These are phyloP conservation scores for Progne subis DNA, from an alignment of 2,113 vertebrate species.

Conservation along the genomic window DNA sequence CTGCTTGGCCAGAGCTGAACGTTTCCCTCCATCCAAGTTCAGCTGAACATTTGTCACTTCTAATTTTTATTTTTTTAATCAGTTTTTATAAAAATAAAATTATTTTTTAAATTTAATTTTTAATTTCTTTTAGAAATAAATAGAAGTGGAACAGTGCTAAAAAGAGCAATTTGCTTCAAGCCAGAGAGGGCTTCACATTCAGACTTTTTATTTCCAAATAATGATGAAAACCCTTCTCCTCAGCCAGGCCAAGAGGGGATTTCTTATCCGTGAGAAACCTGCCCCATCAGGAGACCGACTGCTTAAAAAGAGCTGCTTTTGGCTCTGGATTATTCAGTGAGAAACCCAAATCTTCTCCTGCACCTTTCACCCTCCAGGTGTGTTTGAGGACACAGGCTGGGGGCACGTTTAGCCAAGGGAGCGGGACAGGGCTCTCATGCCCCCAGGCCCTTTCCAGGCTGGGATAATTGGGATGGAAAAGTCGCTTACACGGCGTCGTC, in stretches of 20 bases:
- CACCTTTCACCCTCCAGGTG: accelerated
- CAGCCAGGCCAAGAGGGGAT: neutral
- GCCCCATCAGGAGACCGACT: accelerated
- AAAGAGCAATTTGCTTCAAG: neutral
- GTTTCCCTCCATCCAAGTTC: neutral
- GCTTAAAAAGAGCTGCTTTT: neutral
- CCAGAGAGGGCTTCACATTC: neutral
- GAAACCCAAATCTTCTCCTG: neutral
- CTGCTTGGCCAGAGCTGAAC: neutral
- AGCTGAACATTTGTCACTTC: neutral
- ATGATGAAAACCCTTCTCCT: neutral
- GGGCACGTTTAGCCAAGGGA: neutral
- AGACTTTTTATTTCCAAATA: accelerated
- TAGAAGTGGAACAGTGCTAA: neutral
- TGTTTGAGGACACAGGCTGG: neutral
- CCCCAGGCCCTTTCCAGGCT: too few species aligned
- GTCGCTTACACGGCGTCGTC: constrained; percentile 87
- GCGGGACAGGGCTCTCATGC: accelerated
- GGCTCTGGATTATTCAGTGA: neutral
- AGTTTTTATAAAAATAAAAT: neutral
- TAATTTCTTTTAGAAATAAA: neutral
- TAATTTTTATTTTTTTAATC: neutral
- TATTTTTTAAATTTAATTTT: neutral
- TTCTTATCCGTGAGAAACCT: neutral
- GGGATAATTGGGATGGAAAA: accelerated